Percentiles rank a stretch among this genome's conserved stretches.
Evolutionary conservation across 1,140 invertebrate species (phyloP).

Genomic region (Drosophila sproati): DNA sequence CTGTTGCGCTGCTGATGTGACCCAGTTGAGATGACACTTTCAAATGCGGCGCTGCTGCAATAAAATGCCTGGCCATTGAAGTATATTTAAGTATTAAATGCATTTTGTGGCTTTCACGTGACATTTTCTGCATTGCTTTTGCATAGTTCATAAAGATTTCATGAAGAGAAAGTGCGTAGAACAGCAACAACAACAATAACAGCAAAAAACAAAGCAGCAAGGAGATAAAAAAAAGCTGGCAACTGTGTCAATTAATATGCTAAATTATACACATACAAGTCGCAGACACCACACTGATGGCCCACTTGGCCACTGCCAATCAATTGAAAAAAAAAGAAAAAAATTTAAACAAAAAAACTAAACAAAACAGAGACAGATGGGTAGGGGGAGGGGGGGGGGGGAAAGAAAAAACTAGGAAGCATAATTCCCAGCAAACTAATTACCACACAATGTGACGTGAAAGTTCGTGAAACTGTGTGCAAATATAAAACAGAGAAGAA

Average conservation of each 20-base stretch:
- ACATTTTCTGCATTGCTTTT: slow-evolving; percentile 71
- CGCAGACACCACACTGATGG: slow-evolving; percentile 53
- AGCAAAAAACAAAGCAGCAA: slow-evolving; percentile 31
- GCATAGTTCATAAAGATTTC: slow-evolving; percentile 80
- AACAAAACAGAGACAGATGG: neutral
- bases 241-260: slow-evolving; percentile 82
- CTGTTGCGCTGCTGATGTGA: slow-evolving; percentile 26
- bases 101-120: slow-evolving; percentile 73
- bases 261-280: slow-evolving; percentile 76
- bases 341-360: neutral
- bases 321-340: slow-evolving; percentile 64
- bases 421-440: slow-evolving; percentile 80
- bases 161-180: slow-evolving; percentile 72
- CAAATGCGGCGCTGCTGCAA: slow-evolving; percentile 54
- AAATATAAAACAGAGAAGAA: slow-evolving; percentile 41
- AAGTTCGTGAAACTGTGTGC: slow-evolving; percentile 42
- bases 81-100: slow-evolving; percentile 57
- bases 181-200: slow-evolving; percentile 36
- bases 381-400: neutral
- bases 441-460: slow-evolving; percentile 70
- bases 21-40: slow-evolving; percentile 74
- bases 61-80: slow-evolving; percentile 55
- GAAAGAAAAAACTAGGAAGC: slow-evolving; percentile 65
- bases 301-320: slow-evolving; percentile 78
- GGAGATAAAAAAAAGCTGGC: slow-evolving; percentile 48